Evolutionary conservation across 2,113 vertebrate genomes (phyloP).

Genomic region (Gymnocephalus cernua): DNA sequence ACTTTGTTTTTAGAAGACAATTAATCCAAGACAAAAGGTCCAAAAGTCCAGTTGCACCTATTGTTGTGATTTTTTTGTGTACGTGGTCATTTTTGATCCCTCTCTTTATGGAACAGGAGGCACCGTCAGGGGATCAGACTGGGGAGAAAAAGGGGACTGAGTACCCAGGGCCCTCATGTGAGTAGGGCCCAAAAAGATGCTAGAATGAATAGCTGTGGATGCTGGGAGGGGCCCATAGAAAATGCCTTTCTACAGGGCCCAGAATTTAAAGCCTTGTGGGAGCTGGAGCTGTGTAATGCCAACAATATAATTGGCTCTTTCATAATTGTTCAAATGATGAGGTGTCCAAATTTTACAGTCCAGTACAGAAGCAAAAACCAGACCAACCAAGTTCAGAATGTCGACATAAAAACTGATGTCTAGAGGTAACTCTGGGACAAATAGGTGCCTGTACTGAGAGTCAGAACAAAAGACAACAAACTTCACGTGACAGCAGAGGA

Average conservation of each 20-base stretch:
- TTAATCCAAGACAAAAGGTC: not conserved
- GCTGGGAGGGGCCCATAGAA: no score
- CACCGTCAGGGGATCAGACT: no score
- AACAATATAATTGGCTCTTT: not conserved
- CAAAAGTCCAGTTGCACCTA: not conserved
- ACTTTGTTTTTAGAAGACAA: not conserved
- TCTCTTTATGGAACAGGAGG: not conserved
- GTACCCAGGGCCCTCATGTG: no score
- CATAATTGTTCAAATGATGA: not conserved
- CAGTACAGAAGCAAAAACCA: not conserved
- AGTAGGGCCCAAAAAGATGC: no score
- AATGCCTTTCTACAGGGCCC: no score
- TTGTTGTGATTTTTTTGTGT: not conserved
- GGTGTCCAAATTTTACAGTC: not conserved
- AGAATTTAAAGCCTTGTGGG: not conserved
- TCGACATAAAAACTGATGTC: not conserved
- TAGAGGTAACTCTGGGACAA: not conserved
- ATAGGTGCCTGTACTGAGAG: not conserved
- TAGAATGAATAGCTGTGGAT: no score
- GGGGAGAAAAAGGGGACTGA: no score
- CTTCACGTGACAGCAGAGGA: not conserved
- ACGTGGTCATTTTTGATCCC: not conserved
- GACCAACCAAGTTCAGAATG: not conserved
- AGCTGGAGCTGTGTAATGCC: not conserved
- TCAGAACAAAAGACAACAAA: slow-evolving; percentile 23